Base-by-base conservation (phyloP, 35 echinoderm and acorn worm genomes). In the Lytechinus variegatus region DNA sequence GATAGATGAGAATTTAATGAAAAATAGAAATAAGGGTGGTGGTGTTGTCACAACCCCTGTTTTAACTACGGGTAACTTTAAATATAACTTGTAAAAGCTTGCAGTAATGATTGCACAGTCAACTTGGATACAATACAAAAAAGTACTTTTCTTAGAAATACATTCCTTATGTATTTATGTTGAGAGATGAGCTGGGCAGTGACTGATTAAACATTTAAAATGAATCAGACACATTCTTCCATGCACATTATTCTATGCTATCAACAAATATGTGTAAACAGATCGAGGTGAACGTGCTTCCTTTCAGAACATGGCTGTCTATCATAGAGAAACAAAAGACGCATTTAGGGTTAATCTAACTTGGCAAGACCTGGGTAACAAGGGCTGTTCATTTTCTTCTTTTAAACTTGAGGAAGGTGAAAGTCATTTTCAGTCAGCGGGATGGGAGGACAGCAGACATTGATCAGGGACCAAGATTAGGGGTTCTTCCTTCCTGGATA, bases 391-490 rank as follows among this genome's bases (percentile, higher is more conserved):
- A n/a, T n/a, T 79, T n/a, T 24, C 6, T 79, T 79, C 66, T 79
- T 79, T n/a, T 79, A 16, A 79, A 79, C n/a, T 24, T n/a, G 19
- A 24, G 66, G 66, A 79, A 79, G 66, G 19, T 79, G 21, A 79
- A 79, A 79, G 66, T 79, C 66, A 79, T 79, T 79, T 79, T 79
- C 66, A n/a, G 66, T 79, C 66, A 79, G 16, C 66, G 66, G 66
- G 66, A 79, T 79, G 14, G 66, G 66, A 79, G 66, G 66, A 79
- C 66, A 79, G 66, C 66, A 79, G 66, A 79, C 66, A 79, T 79
- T 4, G 66, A 79, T 79, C 66, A 79, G 66, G 66, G 66, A 24
- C 66, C 66, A 79, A 79, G 66, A 79, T 79, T 24, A 79, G n/a
- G 21, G 66, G 66, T 79, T 19, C 66, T 79, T 79, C 66, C 66